phyloP scores from a whole-genome alignment of 2,888 invertebrate species.

The Hartigia nigra region DNA sequence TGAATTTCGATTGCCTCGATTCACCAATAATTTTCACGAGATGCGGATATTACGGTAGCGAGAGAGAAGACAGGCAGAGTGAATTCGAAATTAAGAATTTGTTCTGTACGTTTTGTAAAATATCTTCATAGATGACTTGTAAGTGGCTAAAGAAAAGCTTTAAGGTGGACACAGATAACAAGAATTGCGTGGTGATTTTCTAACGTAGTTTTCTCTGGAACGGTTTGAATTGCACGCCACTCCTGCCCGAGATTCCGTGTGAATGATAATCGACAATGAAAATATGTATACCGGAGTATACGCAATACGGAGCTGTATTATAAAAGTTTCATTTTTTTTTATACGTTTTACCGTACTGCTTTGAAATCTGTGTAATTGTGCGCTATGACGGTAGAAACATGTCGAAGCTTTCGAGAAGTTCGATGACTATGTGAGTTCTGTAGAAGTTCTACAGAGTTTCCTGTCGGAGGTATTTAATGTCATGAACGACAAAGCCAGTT shows the following conservation, averaged over 20 bases:
- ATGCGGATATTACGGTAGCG: background rate
- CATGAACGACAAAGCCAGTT: too few relatives aligned
- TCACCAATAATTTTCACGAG: background rate
- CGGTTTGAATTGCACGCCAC: background rate
- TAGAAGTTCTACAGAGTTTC: background rate
- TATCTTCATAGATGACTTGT: background rate
- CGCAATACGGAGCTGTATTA: background rate
- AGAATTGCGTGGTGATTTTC: background rate
- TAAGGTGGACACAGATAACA: background rate
- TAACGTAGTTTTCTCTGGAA: background rate
- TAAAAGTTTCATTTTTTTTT: background rate
- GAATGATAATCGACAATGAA: background rate
- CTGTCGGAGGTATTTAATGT: too few relatives aligned
- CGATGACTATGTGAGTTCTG: background rate
- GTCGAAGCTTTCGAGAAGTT: background rate
- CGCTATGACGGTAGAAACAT: background rate
- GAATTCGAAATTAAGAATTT: background rate
- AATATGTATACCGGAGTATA: background rate
- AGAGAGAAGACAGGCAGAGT: background rate
- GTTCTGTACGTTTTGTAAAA: background rate
- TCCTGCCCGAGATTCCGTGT: background rate
- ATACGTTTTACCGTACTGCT: background rate
- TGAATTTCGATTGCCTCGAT: background rate
- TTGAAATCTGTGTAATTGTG: background rate
- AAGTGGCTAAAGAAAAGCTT: background rate